phyloP scores from a whole-genome alignment of 2,797 vertebrate genomes.

The Caiman crocodilus region DNA sequence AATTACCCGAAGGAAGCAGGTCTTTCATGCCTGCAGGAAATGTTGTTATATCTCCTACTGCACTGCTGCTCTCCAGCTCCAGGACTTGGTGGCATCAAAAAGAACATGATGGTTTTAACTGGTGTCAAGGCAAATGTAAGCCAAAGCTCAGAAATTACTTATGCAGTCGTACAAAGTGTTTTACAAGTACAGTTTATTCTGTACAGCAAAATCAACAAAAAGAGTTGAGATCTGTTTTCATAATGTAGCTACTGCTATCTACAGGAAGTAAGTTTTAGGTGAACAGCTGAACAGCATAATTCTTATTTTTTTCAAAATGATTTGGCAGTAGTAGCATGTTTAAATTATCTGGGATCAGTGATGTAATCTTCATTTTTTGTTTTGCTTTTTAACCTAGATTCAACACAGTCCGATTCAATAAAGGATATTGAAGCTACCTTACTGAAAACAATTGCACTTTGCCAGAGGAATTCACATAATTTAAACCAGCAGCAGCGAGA shows the following conservation, averaged over 20 bases:
- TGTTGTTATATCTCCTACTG: background rate
- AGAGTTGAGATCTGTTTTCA: background rate
- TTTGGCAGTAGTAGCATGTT: background rate
- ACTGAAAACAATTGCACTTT: conserved; percentile 88
- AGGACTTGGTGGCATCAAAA: background rate
- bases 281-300: background rate
- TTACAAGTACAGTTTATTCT: background rate
- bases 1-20: background rate
- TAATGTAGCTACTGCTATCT: background rate
- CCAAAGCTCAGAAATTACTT: background rate
- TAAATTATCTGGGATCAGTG: background rate
- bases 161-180: background rate
- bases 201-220: conserved; percentile 9
- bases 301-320: conserved; percentile 5
- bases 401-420: conserved; percentile 63
- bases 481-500: conserved; percentile 92
- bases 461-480: conserved; percentile 90
- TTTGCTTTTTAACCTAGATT: conserved; percentile 15
- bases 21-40: background rate
- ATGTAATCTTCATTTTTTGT: conserved; percentile 30
- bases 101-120: background rate
- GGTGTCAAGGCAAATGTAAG: conserved; percentile 25
- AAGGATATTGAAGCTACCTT: conserved; percentile 84
- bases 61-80: background rate
- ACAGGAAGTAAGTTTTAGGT: background rate